Base-by-base conservation (phyloP, 1,140 invertebrate species). In the Trichonephila clavipes region DNA sequence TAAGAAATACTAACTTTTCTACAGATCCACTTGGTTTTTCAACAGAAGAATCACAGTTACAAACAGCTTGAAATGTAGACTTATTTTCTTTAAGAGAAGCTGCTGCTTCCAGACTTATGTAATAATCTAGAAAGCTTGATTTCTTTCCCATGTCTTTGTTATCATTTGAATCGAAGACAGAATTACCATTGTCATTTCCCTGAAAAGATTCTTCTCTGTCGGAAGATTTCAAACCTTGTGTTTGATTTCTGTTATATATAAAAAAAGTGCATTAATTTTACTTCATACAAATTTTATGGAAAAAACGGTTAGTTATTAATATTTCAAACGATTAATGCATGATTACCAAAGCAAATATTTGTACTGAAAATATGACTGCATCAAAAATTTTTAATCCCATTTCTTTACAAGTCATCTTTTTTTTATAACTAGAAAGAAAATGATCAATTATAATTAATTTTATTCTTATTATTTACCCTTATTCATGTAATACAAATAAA, bases 81-180 rank as follows among this genome's bases (percentile, higher is more conserved):
- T 82, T 93, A 51, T 90, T 94, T 81, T 85, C 85, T 94, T 82
- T 94, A 5, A 40, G 66, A 58, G 72, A 91, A 91, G 69, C 28
- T 82, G 89, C 62, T 91, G 86, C 62, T 94, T 94, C 94, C 51
- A 95, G 93, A 85, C 94, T 94, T 61, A 94, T 72, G 59, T 94
- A 94, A 83, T 94, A 94, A 90, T 94, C 94, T 86, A 94, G 77
- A 69, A 94, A 94, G 64, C 89, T 94, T 59, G 90, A 92, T 89
- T 77, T 94, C 61, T 88, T 93, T 24, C 85, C 90, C 69, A 89
- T 92, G 14, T 90, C 89, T 69, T 92, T 92, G 72, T 94, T 94
- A 16, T 94, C 93, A 94, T 94, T 94, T 61, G 93, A 91, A 59
- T 94, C 93, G 62, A 90, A 87, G 51, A 91, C 89, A 40, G 89